Percentiles rank a stretch among this genome's conserved stretches.
Evolutionary conservation across 1,140 invertebrate species (phyloP).

Genomic region (Frieseomelitta varia): DNA sequence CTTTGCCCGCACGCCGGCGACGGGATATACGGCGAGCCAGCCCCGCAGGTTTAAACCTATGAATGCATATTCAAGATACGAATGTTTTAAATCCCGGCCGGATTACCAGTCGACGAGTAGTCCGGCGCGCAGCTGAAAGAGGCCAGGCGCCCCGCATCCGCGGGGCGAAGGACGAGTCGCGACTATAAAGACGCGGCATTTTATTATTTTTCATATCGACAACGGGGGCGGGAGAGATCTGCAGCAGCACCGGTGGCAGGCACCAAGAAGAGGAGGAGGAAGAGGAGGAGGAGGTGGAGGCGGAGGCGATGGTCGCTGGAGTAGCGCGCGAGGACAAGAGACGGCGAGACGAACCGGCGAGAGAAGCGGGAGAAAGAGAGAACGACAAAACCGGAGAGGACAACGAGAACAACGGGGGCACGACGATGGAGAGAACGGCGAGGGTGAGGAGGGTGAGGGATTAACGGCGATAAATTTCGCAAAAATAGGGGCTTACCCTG

Average conservation of each 20-base stretch:
- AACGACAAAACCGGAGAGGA: slow-evolving; percentile 29
- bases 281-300: slow-evolving; percentile 39
- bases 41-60: slow-evolving; percentile 68
- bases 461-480: slow-evolving; percentile 83
- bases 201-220: slow-evolving; percentile 79
- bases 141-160: slow-evolving; percentile 51
- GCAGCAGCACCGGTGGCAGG: slow-evolving; percentile 31
- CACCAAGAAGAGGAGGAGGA: slow-evolving; percentile 37
- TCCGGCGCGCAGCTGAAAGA: slow-evolving; percentile 43
- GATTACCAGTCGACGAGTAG: slow-evolving; percentile 73
- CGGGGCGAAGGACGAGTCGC: slow-evolving; percentile 33
- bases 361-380: slow-evolving; percentile 53
- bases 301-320: slow-evolving; percentile 11
- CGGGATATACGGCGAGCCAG: slow-evolving; percentile 56
- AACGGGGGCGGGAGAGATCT: slow-evolving; percentile 34
- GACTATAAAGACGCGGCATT: slow-evolving; percentile 64
- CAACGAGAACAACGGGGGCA: slow-evolving; percentile 26
- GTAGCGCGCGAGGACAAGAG: slow-evolving; percentile 54
- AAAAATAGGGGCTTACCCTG: slow-evolving; percentile 82
- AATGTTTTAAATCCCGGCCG: slow-evolving; percentile 79
- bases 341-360: slow-evolving; percentile 36
- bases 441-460: slow-evolving; percentile 72
- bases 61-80: slow-evolving; percentile 78
- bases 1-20: slow-evolving; percentile 19
- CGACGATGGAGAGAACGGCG: slow-evolving; percentile 41